A percentile compares a stretch with the other conserved stretches of the same genome.
phyloP scores from a whole-genome alignment of 2,113 vertebrate species.

The Ciconia boyciana region DNA sequence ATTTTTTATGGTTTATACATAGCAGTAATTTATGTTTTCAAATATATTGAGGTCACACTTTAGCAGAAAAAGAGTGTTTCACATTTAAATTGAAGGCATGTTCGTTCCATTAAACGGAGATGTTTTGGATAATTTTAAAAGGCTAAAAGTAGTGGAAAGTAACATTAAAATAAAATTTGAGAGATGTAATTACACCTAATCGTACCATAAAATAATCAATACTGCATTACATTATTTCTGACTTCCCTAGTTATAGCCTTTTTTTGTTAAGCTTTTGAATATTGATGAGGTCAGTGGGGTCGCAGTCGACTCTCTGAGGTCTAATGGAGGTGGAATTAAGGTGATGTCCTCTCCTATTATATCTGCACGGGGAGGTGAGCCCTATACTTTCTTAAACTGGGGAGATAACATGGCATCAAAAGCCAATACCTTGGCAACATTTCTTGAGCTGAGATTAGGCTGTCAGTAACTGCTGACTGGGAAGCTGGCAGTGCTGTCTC shows the following conservation, averaged over 20 bases:
- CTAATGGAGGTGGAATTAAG: constrained; percentile 80
- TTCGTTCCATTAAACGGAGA: constrained; percentile 80
- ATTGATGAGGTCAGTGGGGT: constrained; percentile 81
- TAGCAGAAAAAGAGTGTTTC: constrained; percentile 83
- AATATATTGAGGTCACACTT: constrained; percentile 84
- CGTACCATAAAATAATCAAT: constrained; percentile 88
- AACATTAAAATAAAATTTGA: constrained; percentile 87
- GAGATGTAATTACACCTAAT: constrained; percentile 87
- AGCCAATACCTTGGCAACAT: constrained; percentile 25
- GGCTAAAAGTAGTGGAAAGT: constrained; percentile 85
- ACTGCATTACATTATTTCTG: constrained; percentile 85
- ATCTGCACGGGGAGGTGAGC: background rate
- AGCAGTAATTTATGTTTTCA: constrained; percentile 83
- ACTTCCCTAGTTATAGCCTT: constrained; percentile 80
- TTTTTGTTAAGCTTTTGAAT: constrained; percentile 83
- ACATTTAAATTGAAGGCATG: constrained; percentile 83
- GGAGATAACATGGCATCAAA: constrained; percentile 35
- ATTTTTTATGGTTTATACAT: constrained; percentile 86
- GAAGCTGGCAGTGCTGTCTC: constrained; percentile 22
- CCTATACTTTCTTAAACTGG: constrained; percentile 7
- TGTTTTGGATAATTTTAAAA: constrained; percentile 84
- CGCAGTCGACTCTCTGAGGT: constrained; percentile 69
- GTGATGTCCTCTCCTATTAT: constrained; percentile 68
- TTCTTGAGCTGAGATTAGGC: constrained; percentile 51
- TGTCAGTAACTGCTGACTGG: constrained; percentile 49